Evolutionary conservation across 2,797 vertebrate genomes (phyloP).

Genomic region (Brachyrhaphis roseni): DNA sequence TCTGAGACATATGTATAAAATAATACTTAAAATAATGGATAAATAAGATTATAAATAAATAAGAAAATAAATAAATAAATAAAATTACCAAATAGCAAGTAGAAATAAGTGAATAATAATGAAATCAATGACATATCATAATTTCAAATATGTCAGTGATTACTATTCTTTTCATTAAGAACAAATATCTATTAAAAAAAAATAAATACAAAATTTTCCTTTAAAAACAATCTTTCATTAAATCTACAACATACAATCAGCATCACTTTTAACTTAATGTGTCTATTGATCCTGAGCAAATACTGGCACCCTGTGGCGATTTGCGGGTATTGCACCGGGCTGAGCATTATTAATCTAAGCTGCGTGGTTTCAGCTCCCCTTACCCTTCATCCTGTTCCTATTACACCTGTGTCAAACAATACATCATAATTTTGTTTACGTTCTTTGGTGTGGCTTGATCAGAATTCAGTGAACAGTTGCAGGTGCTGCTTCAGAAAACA

Average conservation of each 20-base stretch:
- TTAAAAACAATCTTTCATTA: background rate
- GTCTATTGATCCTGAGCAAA: constrained; percentile 17
- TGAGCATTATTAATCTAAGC: background rate
- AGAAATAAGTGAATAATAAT: background rate
- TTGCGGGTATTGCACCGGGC: background rate
- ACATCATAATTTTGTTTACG: background rate
- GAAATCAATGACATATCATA: background rate
- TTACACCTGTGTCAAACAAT: background rate
- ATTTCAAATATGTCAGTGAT: background rate
- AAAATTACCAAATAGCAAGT: background rate
- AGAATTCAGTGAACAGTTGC: background rate
- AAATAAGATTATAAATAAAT: background rate
- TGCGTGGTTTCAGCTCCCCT: background rate
- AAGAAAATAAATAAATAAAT: background rate
- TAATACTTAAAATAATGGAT: background rate
- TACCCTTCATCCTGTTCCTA: background rate
- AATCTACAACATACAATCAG: background rate
- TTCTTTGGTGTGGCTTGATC: background rate
- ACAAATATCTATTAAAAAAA: background rate
- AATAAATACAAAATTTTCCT: background rate
- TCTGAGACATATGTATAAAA: background rate
- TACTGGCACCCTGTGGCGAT: constrained; percentile 55
- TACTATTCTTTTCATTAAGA: background rate
- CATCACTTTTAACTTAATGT: background rate
- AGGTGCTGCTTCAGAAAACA: background rate